A percentile compares a stretch with the other conserved stretches of the same genome.
phyloP scores from a whole-genome alignment of 1,140 invertebrate genomes.

The Drosophila simulans region DNA sequence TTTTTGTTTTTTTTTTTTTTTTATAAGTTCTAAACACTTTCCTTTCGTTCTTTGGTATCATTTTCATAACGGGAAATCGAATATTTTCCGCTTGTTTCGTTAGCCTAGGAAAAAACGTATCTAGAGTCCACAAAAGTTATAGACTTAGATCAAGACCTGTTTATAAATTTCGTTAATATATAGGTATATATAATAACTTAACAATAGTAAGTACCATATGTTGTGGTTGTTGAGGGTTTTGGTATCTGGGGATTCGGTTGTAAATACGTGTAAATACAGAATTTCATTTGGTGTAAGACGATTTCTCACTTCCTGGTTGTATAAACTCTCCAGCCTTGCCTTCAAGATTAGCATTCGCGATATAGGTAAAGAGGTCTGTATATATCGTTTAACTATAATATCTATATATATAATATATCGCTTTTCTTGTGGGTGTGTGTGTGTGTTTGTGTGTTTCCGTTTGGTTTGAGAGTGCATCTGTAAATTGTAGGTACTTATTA shows the following conservation, averaged over 20 bases:
- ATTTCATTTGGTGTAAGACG: constrained; percentile 47
- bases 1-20: constrained; percentile 1
- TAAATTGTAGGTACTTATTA: constrained; percentile 73
- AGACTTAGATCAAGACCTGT: constrained; percentile 79
- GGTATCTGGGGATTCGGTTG: constrained; percentile 38
- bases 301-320: constrained; percentile 48
- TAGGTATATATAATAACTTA: constrained; percentile 55
- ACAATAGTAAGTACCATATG: constrained; percentile 51
- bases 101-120: constrained; percentile 72
- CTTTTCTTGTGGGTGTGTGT: constrained; percentile 7
- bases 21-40: constrained; percentile 40
- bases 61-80: constrained; percentile 33
- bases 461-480: constrained; percentile 58
- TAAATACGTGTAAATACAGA: constrained; percentile 65
- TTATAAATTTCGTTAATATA: constrained; percentile 68
- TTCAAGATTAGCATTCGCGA: constrained; percentile 60
- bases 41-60: constrained; percentile 41
- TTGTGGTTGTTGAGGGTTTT: constrained; percentile 44
- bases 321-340: constrained; percentile 58
- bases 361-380: constrained; percentile 62
- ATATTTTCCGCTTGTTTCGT: constrained; percentile 26
- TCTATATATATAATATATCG: constrained; percentile 26
- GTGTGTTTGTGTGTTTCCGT: constrained; percentile 16
- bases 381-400: constrained; percentile 45
- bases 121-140: constrained; percentile 76